Conservation (phyloP, 2,888 invertebrate species). For the Opisthograptis luteolata region DNA sequence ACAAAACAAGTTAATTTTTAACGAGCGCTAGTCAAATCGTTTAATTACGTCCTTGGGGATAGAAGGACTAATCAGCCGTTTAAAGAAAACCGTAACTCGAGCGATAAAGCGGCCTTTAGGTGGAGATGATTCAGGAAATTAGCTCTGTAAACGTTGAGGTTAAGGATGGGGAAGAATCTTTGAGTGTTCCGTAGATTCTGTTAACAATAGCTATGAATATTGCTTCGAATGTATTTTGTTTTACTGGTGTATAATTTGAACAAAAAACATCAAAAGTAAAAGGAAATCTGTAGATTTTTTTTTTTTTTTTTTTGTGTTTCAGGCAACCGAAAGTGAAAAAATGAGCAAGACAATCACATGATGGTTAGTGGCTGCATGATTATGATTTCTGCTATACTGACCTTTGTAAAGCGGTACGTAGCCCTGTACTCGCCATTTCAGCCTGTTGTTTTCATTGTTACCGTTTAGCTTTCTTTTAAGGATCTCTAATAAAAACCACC, state of each 20-base stretch:
- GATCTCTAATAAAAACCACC: constrained; percentile 24
- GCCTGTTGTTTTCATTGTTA: background rate
- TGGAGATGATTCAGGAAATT: constrained; percentile 60
- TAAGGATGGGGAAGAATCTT: background rate
- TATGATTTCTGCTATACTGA: too few species aligned
- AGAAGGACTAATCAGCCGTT: constrained; percentile 65
- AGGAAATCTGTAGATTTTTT: too few species aligned
- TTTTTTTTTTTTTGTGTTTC: too few species aligned
- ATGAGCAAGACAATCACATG: too few species aligned
- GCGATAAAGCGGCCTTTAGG: constrained; percentile 56
- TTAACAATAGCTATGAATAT: too few species aligned
- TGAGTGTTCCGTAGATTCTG: constrained; percentile 8
- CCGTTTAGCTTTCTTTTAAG: background rate
- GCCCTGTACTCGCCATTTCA: too few species aligned
- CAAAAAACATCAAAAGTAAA: too few species aligned
- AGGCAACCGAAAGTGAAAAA: too few species aligned
- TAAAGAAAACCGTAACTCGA: constrained; percentile 50
- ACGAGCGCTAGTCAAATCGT: constrained; percentile 69
- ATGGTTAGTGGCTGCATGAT: too few species aligned
- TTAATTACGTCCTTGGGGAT: constrained; percentile 68
- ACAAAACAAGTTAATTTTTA: constrained; percentile 69
- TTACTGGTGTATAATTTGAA: too few species aligned
- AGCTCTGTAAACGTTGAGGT: constrained; percentile 37
- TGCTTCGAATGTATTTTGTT: too few species aligned
- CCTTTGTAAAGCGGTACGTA: too few species aligned